A percentile compares a stretch with the other conserved stretches of the same genome.
These are phyloP conservation scores for Ceyx margarethae DNA, from an alignment of 2,113 vertebrate genomes.

Conservation along the genomic window DNA sequence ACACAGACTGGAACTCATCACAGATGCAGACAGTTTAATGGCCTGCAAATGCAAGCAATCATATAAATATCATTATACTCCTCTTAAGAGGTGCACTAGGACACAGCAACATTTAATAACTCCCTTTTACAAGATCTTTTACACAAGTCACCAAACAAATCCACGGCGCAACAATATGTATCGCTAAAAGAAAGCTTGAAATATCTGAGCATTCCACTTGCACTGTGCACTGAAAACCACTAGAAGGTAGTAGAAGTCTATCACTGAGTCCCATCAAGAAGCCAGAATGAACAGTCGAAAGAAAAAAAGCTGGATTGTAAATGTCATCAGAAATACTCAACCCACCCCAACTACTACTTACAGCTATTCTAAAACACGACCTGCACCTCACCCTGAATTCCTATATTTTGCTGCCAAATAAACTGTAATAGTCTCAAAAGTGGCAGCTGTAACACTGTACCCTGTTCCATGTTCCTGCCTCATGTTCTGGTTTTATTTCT, in stretches of 20 bases:
- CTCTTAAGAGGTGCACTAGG: background rate
- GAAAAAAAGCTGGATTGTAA: background rate
- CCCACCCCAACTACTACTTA: background rate
- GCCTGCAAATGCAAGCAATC: background rate
- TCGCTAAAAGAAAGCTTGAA: background rate
- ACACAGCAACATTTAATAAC: too few species aligned
- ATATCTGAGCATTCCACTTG: background rate
- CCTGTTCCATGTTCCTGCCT: background rate
- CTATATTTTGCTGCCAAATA: background rate
- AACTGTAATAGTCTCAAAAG: background rate
- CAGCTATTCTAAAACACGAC: background rate
- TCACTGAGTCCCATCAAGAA: background rate
- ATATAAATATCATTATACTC: accelerated
- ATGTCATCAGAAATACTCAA: background rate
- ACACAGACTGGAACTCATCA: background rate
- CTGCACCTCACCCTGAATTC: background rate
- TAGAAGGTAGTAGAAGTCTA: constrained; percentile 32
- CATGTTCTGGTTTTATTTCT: accelerated
- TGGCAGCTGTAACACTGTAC: background rate
- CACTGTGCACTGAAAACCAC: constrained; percentile 1
- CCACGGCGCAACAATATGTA: background rate
- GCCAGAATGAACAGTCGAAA: background rate
- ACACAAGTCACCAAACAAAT: background rate
- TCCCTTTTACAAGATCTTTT: background rate
- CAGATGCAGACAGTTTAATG: background rate